phyloP scores from a whole-genome alignment of 2,113 vertebrate genomes.

The Ondatra zibethicus region DNA sequence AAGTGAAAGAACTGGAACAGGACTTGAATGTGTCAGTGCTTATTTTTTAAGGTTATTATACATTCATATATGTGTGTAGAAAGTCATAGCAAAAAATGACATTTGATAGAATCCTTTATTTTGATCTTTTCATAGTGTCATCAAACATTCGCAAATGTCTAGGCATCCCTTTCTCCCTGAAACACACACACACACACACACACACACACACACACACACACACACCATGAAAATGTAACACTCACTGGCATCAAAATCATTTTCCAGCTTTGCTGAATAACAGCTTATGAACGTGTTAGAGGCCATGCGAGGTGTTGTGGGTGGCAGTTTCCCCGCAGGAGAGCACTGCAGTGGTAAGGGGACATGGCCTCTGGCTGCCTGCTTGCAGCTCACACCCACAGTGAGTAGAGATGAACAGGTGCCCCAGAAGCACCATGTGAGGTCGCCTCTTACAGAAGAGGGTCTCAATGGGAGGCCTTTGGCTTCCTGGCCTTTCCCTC shows the following conservation, averaged over 20 bases:
- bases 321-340: background rate
- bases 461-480: constrained; percentile 84
- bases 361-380: background rate
- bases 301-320: accelerated
- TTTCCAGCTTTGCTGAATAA: background rate
- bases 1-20: background rate
- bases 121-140: background rate
- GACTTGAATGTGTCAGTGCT: constrained; percentile 9
- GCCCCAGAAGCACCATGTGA: constrained; percentile 82
- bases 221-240: background rate
- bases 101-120: background rate
- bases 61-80: background rate
- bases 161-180: background rate
- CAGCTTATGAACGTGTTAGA: background rate
- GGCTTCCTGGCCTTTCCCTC: constrained; percentile 85
- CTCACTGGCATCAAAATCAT: background rate
- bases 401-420: constrained; percentile 84
- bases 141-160: constrained; percentile 39
- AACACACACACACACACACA: background rate
- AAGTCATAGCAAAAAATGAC: constrained; percentile 13
- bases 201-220: background rate
- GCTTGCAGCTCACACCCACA: background rate
- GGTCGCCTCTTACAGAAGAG: constrained; percentile 81
- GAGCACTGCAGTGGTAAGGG: background rate
- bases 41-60: background rate